Base-by-base conservation (phyloP, 53 echinoderm and acorn worm genomes). In the Crossaster papposus region DNA sequence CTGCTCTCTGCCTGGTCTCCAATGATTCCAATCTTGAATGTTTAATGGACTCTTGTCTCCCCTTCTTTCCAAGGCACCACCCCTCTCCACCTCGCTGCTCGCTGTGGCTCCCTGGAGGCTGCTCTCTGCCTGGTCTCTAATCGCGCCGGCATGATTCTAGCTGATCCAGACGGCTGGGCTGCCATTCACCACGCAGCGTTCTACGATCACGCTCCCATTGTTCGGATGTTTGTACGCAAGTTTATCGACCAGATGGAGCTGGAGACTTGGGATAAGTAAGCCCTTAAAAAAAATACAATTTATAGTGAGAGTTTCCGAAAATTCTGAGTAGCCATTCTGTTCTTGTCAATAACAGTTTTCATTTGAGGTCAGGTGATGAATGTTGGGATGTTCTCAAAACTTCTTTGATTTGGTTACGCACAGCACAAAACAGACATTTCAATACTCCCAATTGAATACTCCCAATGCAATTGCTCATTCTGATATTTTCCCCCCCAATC, bases 101-200 rank as follows among this genome's bases (percentile, higher is more conserved):
- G 93, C 81, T 93, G 93, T 53, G 99, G 99, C 17, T 93, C 96
- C 44, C 81, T 99, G 33, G 99, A 99, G 77, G 91, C 99, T 26
- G 96, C 99, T 29, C 88, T 95, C 23, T 93, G 96, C 72, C 90
- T 99, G 68, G 90, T 99, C 11, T 91, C 93, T 24, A 99, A 99
- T 91, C 91, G 92, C 65, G 96, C 95, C 24, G 99, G 95, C 51
- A 93, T 96, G 91, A 88, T 92, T 28, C 80, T 94, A 29, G 94
- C 93, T 24, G 99, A 99, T 84, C 88, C 89, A 28, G 91, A 90
- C 14, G 99, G 99, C 70, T 99, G 99, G 99, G 94, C 96, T 3
- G 96, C 99, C 14, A 93, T 99, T 14, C 99, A 99, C 77, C 96
- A 96, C 72, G 96, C 99, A 2, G 92, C 99, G 6, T 99, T 99